Conservation (phyloP, 2,797 vertebrate genomes). For the Danionella dracula region DNA sequence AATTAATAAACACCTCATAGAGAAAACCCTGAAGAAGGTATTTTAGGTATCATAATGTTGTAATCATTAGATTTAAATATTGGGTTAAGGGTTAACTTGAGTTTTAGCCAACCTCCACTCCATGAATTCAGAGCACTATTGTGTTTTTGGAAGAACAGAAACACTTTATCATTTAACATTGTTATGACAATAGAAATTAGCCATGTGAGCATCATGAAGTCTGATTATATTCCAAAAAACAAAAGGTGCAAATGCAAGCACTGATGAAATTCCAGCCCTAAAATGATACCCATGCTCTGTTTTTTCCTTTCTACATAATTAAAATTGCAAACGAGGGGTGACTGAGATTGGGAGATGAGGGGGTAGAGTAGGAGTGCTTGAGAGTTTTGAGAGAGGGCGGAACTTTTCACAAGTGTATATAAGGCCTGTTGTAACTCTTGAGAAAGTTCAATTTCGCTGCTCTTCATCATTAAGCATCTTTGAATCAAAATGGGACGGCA, state of each 20-base stretch:
- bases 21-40: too few relatives aligned
- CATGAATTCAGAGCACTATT: not conserved
- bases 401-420: constrained; percentile 31
- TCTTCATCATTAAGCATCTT: not conserved
- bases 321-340: not conserved
- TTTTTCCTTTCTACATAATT: too few relatives aligned
- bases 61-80: too few relatives aligned
- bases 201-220: constrained; percentile 6
- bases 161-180: constrained; percentile 1
- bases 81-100: not conserved
- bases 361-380: constrained; percentile 5
- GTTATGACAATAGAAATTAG: constrained; percentile 5
- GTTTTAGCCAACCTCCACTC: not conserved
- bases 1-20: too few relatives aligned
- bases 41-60: too few relatives aligned
- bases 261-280: not conserved
- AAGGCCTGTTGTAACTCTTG: constrained; percentile 33
- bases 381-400: constrained; percentile 22
- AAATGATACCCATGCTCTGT: too few relatives aligned
- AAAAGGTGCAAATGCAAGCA: not conserved
- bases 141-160: not conserved
- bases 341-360: not conserved
- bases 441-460: not conserved
- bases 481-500: constrained; percentile 71
- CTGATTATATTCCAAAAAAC: not conserved